Evolutionary conservation across 1,140 invertebrate species (phyloP).

Genomic region (Centruroides sculpturatus): DNA sequence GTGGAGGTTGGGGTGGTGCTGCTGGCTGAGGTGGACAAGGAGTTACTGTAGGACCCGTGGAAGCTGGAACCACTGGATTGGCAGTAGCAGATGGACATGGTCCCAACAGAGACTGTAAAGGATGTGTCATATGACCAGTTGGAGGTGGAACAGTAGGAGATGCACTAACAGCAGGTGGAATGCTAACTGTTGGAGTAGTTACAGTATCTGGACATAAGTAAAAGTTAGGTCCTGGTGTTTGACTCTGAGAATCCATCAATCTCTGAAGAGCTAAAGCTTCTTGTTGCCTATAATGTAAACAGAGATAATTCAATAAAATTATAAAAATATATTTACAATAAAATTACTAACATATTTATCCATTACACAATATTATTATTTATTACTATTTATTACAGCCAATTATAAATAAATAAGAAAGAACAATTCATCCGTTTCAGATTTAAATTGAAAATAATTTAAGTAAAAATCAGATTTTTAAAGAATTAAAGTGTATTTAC

Average conservation of each 20-base stretch:
- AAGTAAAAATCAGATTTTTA: too few relatives aligned
- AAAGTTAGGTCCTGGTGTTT: conserved; percentile 15
- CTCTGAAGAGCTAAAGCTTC: conserved; percentile 12
- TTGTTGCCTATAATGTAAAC: conserved; percentile 9
- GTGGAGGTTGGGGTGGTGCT: conserved; percentile 5
- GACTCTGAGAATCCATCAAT: conserved; percentile 10
- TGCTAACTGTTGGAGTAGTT: not conserved
- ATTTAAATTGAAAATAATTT: too few relatives aligned
- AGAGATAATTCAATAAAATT: too few relatives aligned
- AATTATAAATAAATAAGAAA: too few relatives aligned
- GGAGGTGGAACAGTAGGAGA: conserved; percentile 8
- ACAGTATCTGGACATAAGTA: conserved; percentile 9
- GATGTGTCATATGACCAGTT: conserved; percentile 4
- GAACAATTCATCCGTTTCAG: too few relatives aligned
- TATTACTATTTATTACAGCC: too few relatives aligned
- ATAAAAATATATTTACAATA: too few relatives aligned
- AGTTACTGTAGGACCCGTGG: not conserved
- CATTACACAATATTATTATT: not conserved
- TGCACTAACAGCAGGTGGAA: conserved; percentile 3
- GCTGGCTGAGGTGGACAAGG: not conserved
- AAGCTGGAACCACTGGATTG: conserved; percentile 1
- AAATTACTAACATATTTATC: not conserved
- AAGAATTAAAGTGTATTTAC: too few relatives aligned
- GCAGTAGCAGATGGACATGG: conserved; percentile 2
- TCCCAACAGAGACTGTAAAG: conserved; percentile 1